Evolutionary conservation across 2,113 vertebrate species (phyloP).

Genomic region (Setophaga kirtlandii): DNA sequence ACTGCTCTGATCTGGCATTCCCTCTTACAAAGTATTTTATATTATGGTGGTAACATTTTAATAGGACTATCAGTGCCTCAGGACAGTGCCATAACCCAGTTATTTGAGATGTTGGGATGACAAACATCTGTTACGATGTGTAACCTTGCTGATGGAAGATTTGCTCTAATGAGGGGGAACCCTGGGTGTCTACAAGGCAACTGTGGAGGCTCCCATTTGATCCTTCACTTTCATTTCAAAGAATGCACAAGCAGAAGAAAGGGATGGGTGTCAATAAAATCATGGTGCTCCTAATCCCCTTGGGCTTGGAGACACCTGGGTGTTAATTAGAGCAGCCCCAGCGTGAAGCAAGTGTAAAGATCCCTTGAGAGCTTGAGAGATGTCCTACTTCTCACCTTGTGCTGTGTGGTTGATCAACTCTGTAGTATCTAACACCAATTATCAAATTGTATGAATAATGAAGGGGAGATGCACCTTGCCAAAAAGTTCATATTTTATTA

Average conservation of each 20-base stretch:
- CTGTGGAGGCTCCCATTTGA: neutral
- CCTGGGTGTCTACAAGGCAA: neutral
- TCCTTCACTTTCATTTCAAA: neutral
- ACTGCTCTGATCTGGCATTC: neutral
- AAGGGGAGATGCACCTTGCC: neutral
- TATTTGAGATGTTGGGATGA: neutral
- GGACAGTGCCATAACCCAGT: neutral
- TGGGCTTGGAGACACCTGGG: neutral
- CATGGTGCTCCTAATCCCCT: neutral
- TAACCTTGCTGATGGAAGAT: neutral
- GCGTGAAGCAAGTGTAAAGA: neutral
- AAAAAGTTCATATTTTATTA: neutral
- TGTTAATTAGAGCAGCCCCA: neutral
- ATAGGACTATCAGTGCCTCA: neutral
- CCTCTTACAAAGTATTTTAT: neutral
- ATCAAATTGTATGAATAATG: neutral
- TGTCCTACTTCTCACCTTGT: neutral
- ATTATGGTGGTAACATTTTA: slow-evolving; percentile 14
- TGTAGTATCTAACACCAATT: neutral
- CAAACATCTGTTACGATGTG: neutral
- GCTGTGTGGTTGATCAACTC: neutral
- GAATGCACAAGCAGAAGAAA: neutral
- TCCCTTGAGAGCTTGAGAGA: neutral
- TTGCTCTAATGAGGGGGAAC: neutral
- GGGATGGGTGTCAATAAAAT: neutral